Evolutionary conservation across 64 coral and sea anemone genomes (phyloP), one percentile per base, ranked within the genome.

Genomic region (Catalaphyllia jardinei): DNA sequence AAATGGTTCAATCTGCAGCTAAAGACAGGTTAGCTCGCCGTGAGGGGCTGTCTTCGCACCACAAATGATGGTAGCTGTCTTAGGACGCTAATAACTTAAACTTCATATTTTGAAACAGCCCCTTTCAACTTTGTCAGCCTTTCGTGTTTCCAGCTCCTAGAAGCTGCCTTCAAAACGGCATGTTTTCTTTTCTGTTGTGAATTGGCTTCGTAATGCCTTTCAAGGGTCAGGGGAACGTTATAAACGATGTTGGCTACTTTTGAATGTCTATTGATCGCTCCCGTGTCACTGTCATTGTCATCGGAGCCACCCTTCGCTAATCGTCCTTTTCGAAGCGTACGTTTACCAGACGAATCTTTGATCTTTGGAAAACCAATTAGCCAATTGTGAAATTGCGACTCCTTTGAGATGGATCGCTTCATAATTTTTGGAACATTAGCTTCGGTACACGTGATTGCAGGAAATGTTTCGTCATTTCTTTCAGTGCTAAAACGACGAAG

Each of bases 361-460:
- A 90, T 80, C 42, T 82, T 90, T 61, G 88, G 88, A 29, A 79
- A 51, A 0, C 88, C 88, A 31, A 79, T 90, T 4, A 90, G 35
- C 88, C 88, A 90, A 24, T 90, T 82, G 49, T 90, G 78, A 33
- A 81, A 90, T 80, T 90, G 76, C 9, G 76, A 80, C 46, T 90
- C 78, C 18, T 60, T 90, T 12, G 88, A 90, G 20, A 90, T 71
- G 17, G 78, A 71, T 38, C 88, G 64, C 79, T 75, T 90, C 88
- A 90, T 90, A 8, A 90, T 90, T 80, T 81, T 27, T 15, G 88
- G 88, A 18, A 90, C 46, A 54, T 90, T 90, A 19, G 88, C 77
- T 14, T 22, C 62, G 50, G 77, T 90, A 80, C 88, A 90, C 10
- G 88, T 90, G 14, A 90, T 49, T 4, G n/a, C 33, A 30, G 77